phyloP scores from a whole-genome alignment of 2,113 vertebrate genomes.

The Irena cyanogastra region DNA sequence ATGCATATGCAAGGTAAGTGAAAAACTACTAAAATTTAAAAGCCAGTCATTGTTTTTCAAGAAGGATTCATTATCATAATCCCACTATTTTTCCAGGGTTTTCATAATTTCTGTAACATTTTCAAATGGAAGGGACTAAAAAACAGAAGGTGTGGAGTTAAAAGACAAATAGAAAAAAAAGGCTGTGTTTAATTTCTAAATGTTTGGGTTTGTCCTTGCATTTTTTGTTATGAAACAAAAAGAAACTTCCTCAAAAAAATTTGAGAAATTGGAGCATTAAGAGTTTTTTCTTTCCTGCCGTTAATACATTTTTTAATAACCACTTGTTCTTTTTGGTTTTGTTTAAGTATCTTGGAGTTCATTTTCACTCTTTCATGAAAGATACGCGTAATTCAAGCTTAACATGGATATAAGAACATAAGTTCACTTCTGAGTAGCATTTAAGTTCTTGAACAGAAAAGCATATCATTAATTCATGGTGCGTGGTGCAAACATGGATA shows the following conservation, averaged over 20 bases:
- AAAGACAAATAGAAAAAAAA: neutral
- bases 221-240: neutral
- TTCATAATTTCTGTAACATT: neutral
- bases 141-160: neutral
- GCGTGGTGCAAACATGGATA: neutral
- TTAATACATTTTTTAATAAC: neutral
- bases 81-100: neutral
- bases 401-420: neutral
- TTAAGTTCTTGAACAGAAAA: neutral
- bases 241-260: neutral
- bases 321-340: neutral
- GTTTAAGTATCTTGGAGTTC: neutral
- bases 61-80: neutral
- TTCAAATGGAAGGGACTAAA: neutral
- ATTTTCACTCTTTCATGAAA: neutral
- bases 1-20: neutral
- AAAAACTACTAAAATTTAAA: neutral
- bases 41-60: neutral
- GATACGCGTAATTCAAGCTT: accelerated
- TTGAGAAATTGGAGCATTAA: neutral
- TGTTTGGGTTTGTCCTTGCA: neutral
- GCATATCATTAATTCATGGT: neutral
- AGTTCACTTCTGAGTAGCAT: neutral
- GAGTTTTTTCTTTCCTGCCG: neutral
- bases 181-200: neutral